Evolutionary conservation across 2,113 vertebrate genomes (phyloP), one percentile per base, ranked within the genome.

Genomic region (Megaceryle torquata): DNA sequence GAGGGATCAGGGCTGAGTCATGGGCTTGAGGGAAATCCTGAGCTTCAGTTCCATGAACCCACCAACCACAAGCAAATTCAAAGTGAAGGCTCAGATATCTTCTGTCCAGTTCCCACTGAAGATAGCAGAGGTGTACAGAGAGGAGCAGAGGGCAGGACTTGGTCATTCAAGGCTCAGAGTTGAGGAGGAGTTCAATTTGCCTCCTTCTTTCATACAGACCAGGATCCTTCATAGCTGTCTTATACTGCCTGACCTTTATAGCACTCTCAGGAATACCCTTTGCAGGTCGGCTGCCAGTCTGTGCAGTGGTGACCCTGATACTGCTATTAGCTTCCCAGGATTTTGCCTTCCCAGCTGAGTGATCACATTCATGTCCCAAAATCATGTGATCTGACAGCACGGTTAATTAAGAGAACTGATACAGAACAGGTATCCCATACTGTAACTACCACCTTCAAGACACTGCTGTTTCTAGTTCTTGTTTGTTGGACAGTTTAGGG

Each of bases 211-310:
- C 29, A 24, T 0, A 0, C 56, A 54, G 41, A 41, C 4, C 48
- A 60, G 57, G 33, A 53, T 21, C 59, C n/a, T 70, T 68, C 15
- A 1, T 6, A 31, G 64, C 51, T 67, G 44, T 22, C 35, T 59
- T 8, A 15, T 1, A 1, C 50, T 20, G 31, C 33, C 72, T 14
- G 70, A 17, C 10, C 37, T 6, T 60, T 1, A 0, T 4, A 35
- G 64, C 16, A 8, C 75, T 14, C 43, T 46, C 29, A 8, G 89
- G 59, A 86, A 56, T 15, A 63, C 29, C 35, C 20, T 59, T 18
- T 35, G 51, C 65, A 25, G 24, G 18, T 46, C 0, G 0, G 35
- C 35, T 24, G 37, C 53, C 31, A 33, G 3, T 21, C 72, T 26
- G n/a, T 21, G 51, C 22, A 12, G n/a, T 4, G 2, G 50, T 60